These are phyloP conservation scores for Synanceia verrucosa DNA, from an alignment of 2,797 vertebrate species.

Conservation along the genomic window DNA sequence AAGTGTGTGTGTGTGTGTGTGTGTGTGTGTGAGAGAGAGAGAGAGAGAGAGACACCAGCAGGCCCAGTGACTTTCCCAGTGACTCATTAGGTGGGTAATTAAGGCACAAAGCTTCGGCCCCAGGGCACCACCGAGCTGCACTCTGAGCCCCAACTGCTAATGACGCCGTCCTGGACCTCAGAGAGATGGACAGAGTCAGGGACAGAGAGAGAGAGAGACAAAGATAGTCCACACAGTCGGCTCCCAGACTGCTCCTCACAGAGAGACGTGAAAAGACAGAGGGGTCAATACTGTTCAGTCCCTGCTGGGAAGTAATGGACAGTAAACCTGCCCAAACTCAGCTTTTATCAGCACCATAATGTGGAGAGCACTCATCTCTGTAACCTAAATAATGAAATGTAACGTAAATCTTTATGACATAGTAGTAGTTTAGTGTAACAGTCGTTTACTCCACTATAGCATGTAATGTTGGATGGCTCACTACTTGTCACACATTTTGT, in stretches of 20 bases:
- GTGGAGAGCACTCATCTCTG: not conserved
- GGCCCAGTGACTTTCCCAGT: conserved; percentile 69
- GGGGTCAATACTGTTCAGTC: conserved; percentile 41
- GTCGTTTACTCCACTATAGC: not conserved
- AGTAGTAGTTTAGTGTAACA: no score
- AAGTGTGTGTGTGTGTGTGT: conserved; percentile 11
- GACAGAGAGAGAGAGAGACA: not conserved
- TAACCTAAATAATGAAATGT: not conserved
- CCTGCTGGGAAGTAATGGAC: conserved; percentile 36
- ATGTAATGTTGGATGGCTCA: accelerated
- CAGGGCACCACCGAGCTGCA: conserved; percentile 63
- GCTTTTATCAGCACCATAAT: not conserved
- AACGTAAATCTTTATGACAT: not conserved
- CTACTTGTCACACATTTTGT: no score
- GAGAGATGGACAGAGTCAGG: conserved; percentile 13
- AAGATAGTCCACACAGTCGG: conserved; percentile 33
- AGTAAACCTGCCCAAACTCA: not conserved
- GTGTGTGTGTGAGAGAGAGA: not conserved
- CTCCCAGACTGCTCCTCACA: conserved; percentile 13
- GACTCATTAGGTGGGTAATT: conserved; percentile 85
- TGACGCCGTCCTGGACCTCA: conserved; percentile 59
- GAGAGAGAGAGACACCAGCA: conserved; percentile 43
- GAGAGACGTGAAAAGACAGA: conserved; percentile 43
- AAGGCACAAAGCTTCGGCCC: conserved; percentile 75
- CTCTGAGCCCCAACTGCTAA: conserved; percentile 76